phyloP scores from a whole-genome alignment of 2,888 invertebrate genomes.

The Pterostichus madidus region DNA sequence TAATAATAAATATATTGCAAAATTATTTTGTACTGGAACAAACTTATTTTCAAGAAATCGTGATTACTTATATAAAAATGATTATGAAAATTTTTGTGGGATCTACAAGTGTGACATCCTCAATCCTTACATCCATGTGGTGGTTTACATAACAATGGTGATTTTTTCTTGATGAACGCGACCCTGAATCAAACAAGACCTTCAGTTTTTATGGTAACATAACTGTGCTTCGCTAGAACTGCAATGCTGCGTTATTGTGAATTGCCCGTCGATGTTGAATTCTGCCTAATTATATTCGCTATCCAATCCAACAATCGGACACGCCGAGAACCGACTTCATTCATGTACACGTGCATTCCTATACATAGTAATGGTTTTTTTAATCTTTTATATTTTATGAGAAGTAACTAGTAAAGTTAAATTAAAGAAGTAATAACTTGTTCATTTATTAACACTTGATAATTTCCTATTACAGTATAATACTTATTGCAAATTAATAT shows the following conservation, averaged over 20 bases:
- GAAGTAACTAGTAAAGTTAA: no score
- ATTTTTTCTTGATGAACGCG: slow-evolving; percentile 46
- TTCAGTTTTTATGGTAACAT: slow-evolving; percentile 50
- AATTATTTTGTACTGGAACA: no score
- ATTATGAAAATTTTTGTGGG: background rate
- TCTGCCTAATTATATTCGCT: slow-evolving; percentile 35
- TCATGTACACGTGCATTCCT: slow-evolving; percentile 9
- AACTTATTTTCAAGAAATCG: no score
- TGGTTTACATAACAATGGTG: slow-evolving; percentile 40
- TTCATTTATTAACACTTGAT: no score
- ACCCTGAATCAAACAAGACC: slow-evolving; percentile 38
- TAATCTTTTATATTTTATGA: no score
- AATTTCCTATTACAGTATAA: no score
- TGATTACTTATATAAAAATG: no score
- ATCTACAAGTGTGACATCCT: slow-evolving; percentile 31
- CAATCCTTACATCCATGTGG: slow-evolving; percentile 3
- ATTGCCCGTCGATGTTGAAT: background rate
- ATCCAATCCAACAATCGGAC: background rate
- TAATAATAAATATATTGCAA: no score
- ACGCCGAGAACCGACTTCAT: slow-evolving; percentile 1
- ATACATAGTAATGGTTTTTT: no score
- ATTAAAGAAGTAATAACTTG: no score
- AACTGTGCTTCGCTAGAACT: slow-evolving; percentile 41
- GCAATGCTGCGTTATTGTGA: slow-evolving; percentile 15
- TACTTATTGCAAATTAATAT: no score